A percentile compares a stretch with the other conserved stretches of the same genome.
Conservation (phyloP, 2,888 invertebrate species). For the Andrena dorsata region DNA sequence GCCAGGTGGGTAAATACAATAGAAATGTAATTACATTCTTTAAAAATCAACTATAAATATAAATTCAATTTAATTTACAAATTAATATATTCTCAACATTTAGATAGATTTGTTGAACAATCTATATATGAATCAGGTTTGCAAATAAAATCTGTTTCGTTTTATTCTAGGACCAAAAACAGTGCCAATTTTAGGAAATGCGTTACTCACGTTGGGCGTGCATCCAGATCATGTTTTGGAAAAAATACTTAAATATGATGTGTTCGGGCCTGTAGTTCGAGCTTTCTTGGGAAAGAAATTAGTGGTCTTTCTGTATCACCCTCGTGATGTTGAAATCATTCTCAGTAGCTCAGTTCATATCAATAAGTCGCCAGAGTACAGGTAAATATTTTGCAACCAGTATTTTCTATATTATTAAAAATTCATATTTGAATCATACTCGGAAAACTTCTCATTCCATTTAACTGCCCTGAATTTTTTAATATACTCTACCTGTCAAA, state of each 20-base stretch:
- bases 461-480: no score
- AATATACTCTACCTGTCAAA: no score
- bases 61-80: no score
- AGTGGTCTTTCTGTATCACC: slow-evolving; percentile 79
- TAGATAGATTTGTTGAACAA: no score
- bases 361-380: slow-evolving; percentile 82
- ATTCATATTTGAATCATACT: no score
- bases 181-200: slow-evolving; percentile 81
- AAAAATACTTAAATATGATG: slow-evolving; percentile 64
- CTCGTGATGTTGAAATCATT: slow-evolving; percentile 82
- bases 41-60: no score
- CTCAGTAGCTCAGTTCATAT: slow-evolving; percentile 81
- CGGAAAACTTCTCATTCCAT: no score
- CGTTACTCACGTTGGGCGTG: slow-evolving; percentile 72
- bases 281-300: slow-evolving; percentile 81
- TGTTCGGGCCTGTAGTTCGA: slow-evolving; percentile 77
- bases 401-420: no score
- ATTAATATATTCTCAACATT: no score
- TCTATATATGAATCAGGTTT: no score
- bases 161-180: slow-evolving; percentile 76
- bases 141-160: slow-evolving; percentile 1
- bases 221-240: slow-evolving; percentile 74
- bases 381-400: slow-evolving; percentile 63
- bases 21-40: slow-evolving; percentile 2
- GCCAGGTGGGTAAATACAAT: slow-evolving; percentile 75